Evolutionary conservation across 2,888 invertebrate genomes (phyloP), one percentile per base, ranked within the genome.

Genomic region (Ecdyonurus torrentis): DNA sequence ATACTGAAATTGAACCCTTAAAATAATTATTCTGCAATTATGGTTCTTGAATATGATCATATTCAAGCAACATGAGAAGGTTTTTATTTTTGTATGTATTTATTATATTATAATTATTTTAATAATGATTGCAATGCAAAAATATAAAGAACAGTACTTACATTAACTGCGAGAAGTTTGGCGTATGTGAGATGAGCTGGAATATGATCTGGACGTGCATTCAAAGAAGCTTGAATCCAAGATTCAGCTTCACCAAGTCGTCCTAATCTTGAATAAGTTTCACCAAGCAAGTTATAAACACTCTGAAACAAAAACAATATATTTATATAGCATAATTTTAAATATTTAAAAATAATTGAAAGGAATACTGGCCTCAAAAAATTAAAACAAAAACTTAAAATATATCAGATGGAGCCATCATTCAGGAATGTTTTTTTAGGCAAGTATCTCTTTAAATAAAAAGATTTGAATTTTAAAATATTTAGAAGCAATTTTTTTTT

Each of bases 241-340:
- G 68, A 64, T 67, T 77, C 77, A 2, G 77, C 78, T 61, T 74
- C 71, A 2, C 69, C 71, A 25, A 69, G 67, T 25, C 71, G 66
- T 18, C 72, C 73, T 66, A 73, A 63, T 66, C 74, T 74, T 63
- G 72, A 71, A 67, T 74, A 74, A 2, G 75, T 73, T 67, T 78
- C 77, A 55, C 77, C 78, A 65, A 77, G 69, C 74, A 77, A 75
- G 66, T 78, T 78, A 68, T 74, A 76, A n/a, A 78, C 69, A 63
- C 75, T 75, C 65, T 75, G 74, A 20, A 61, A 62, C 23, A 52
- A n/a, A 25, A 52, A 59, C 15, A 1, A 23, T 5, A 23, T 22
- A 22, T 2, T 3, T 19, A 23, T 52, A 3, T 23, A 23, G 5
- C n/a, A 3, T 7, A 15, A 53, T 20, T 3, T 53, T 53, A 3